Evolutionary conservation across 2,797 vertebrate species (phyloP).

Genomic region (Danio jaintianensis): DNA sequence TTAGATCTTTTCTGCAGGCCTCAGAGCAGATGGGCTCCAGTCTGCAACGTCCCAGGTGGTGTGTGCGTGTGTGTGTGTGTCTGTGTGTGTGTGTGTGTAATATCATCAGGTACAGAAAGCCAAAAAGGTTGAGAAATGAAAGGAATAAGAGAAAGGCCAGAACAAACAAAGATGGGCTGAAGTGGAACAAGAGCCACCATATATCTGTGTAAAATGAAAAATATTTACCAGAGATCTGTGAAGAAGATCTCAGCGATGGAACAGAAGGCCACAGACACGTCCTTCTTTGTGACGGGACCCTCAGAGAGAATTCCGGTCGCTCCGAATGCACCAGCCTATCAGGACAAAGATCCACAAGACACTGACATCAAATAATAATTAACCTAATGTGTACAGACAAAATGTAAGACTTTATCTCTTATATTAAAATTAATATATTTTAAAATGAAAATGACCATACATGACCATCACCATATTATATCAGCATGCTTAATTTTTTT

Average conservation of each 20-base stretch:
- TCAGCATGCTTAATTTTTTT: too few relatives aligned
- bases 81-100: neutral
- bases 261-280: slow-evolving; percentile 82
- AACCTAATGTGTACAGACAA: too few relatives aligned
- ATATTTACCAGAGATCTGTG: slow-evolving; percentile 84
- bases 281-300: slow-evolving; percentile 64
- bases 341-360: slow-evolving; percentile 24
- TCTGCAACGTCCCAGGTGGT: slow-evolving; percentile 32
- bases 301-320: slow-evolving; percentile 62
- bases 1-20: slow-evolving; percentile 44
- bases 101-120: slow-evolving; percentile 22
- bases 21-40: slow-evolving; percentile 44
- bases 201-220: neutral
- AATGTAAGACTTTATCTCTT: too few relatives aligned
- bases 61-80: neutral
- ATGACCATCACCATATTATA: too few relatives aligned
- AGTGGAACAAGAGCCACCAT: neutral
- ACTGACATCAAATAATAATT: neutral
- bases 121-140: slow-evolving; percentile 17
- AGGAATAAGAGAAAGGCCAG: neutral
- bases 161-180: neutral
- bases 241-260: slow-evolving; percentile 86
- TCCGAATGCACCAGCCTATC: slow-evolving; percentile 63
- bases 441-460: too few relatives aligned
- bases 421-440: too few relatives aligned